Conservation (phyloP, 2,113 vertebrate genomes). For the Protobothrops flavoviridis region DNA sequence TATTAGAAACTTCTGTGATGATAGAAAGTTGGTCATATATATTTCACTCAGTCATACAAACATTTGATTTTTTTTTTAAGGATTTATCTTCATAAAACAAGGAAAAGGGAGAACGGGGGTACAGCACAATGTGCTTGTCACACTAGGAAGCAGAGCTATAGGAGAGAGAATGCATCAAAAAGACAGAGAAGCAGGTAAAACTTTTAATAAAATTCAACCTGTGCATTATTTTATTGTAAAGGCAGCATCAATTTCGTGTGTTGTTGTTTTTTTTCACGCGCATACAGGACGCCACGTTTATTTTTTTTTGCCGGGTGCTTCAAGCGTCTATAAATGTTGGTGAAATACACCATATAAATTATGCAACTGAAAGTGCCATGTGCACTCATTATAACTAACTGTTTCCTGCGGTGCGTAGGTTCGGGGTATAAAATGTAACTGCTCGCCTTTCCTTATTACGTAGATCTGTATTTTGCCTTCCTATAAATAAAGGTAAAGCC, state of each 20-base stretch:
- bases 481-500: not conserved
- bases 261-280: slow-evolving; percentile 1
- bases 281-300: slow-evolving; percentile 55
- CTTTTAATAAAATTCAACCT: not conserved
- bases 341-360: not conserved
- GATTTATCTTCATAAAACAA: not conserved
- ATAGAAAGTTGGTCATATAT: not conserved
- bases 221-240: not conserved
- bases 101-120: not conserved
- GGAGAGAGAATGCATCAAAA: not conserved
- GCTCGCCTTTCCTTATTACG: not conserved
- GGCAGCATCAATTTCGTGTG: slow-evolving; percentile 19
- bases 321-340: not conserved
- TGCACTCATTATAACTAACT: not conserved
- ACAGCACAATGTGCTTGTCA: not conserved
- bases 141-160: not conserved
- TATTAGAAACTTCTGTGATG: not conserved
- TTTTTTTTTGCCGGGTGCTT: slow-evolving; percentile 31
- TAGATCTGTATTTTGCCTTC: not conserved
- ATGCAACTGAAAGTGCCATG: not conserved
- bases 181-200: slow-evolving; percentile 45
- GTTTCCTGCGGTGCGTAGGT: fast-evolving
- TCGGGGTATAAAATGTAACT: not conserved
- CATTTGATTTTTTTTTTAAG: not conserved
- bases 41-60: not conserved